These are phyloP conservation scores for Lontra canadensis DNA, from an alignment of 2,113 vertebrate species.

Conservation along the genomic window DNA sequence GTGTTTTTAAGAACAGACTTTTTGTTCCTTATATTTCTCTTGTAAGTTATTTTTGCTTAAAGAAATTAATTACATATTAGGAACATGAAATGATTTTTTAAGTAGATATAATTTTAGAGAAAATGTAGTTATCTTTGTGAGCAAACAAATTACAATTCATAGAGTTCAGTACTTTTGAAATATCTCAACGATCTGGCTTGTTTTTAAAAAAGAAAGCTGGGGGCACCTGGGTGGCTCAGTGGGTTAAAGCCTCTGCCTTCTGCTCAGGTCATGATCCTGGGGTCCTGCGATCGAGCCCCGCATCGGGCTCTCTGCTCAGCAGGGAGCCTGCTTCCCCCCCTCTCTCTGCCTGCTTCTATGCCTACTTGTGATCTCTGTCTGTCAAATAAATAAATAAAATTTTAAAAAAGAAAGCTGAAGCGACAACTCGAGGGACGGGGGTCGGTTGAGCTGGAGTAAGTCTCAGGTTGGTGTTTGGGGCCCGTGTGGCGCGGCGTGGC, in stretches of 20 bases:
- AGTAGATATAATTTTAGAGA: background rate
- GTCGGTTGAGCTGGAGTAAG: background rate
- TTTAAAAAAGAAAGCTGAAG: background rate
- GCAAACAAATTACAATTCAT: background rate
- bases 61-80: background rate
- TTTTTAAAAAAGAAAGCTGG: conserved; percentile 24
- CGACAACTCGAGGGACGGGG: background rate
- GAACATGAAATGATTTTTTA: background rate
- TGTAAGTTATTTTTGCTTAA: conserved; percentile 22
- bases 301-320: no score
- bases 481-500: background rate
- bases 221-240: no score
- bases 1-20: background rate
- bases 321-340: no score
- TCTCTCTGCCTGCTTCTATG: no score
- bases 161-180: background rate
- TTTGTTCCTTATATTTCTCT: background rate
- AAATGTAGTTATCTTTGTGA: conserved; percentile 7
- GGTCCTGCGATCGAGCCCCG: background rate
- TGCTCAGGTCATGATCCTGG: no score
- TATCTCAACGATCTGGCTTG: background rate
- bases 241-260: no score
- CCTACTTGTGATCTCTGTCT: no score
- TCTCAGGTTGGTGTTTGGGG: background rate
- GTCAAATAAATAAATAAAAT: no score